A percentile compares a stretch with the other conserved stretches of the same genome.
Conservation (phyloP, 2,888 invertebrate genomes). For the Xestoiulus laeticollis region DNA sequence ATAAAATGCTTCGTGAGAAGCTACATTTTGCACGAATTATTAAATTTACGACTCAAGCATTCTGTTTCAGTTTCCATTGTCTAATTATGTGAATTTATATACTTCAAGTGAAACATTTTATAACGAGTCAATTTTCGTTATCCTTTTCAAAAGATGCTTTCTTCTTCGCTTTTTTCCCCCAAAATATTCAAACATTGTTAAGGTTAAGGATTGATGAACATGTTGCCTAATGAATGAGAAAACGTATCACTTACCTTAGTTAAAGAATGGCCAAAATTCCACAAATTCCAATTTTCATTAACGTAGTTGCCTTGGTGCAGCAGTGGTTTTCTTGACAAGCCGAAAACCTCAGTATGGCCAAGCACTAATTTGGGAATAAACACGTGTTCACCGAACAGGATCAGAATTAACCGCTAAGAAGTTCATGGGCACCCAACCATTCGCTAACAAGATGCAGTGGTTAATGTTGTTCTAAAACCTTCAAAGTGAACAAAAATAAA, state of each 20-base stretch:
- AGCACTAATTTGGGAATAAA: background rate
- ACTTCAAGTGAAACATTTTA: background rate
- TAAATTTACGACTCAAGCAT: background rate
- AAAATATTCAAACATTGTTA: too few species aligned
- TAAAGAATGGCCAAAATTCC: background rate
- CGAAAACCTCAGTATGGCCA: background rate
- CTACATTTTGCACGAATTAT: too few species aligned
- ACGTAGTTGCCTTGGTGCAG: background rate
- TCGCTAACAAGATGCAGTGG: background rate
- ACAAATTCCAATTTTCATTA: background rate
- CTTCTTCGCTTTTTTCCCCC: too few species aligned
- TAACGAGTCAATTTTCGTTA: background rate
- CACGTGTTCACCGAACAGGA: slow-evolving; percentile 40
- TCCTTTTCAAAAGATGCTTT: too few species aligned
- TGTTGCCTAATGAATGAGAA: background rate
- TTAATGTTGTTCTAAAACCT: slow-evolving; percentile 25
- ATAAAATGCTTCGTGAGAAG: too few species aligned
- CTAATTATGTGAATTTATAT: background rate
- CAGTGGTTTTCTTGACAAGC: background rate
- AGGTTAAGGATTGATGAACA: too few species aligned
- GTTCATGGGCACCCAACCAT: slow-evolving; percentile 35
- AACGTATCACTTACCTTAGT: background rate
- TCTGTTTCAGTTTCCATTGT: background rate
- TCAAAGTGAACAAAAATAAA: background rate
- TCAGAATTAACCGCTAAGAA: background rate